Base-by-base conservation (phyloP, 2,888 invertebrate species). In the Cancer borealis region DNA sequence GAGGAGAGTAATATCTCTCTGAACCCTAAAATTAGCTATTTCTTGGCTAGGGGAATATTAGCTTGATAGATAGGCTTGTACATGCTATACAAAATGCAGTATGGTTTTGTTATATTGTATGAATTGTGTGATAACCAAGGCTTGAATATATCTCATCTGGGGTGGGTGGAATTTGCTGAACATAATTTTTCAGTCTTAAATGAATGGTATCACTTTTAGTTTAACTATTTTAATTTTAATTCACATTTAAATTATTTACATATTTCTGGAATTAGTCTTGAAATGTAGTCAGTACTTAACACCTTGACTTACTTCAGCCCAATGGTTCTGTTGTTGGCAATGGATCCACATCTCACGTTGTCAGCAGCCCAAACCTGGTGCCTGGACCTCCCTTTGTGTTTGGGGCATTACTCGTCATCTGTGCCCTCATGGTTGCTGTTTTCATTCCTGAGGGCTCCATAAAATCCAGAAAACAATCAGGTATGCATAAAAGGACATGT, bases 371-470 rank as follows among this genome's bases (percentile, higher is more conserved):
- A 96, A 97, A 98, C 97, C 97, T 99, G 96, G 98, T 99, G 96
- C 99, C 99, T 73, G 99, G 99, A 0, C 99, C 99, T 94, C 99
- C 99, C 21, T 99, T 99, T 97, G 98, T 99, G 95, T 98, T 99
- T 97, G 99, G 99, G 95, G 99, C 99, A 93, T 97, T 99, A 96
- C 97, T 99, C 97, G 99, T 99, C 96, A 98, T 99, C 96, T 98
- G 99, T 97, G 99, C 99, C 95, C 97, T 99, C 96, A 97, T 99
- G 96, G 99, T 99, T 47, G 97, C 97, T 14, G 96, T 96, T 73
- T 97, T 97, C 96, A 97, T 97, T 92, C 97, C 97, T 14, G 96
- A 96, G 89, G 95, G 95, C 49, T 49, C 92, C 4, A 60, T 79
- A 79, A 95, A 95, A 93, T 88, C 84, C 60, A 66, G 95, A 79